Evolutionary conservation across 2,797 vertebrate genomes (phyloP), one percentile per base, ranked within the genome.

Genomic region (Anisognathus igniventris): DNA sequence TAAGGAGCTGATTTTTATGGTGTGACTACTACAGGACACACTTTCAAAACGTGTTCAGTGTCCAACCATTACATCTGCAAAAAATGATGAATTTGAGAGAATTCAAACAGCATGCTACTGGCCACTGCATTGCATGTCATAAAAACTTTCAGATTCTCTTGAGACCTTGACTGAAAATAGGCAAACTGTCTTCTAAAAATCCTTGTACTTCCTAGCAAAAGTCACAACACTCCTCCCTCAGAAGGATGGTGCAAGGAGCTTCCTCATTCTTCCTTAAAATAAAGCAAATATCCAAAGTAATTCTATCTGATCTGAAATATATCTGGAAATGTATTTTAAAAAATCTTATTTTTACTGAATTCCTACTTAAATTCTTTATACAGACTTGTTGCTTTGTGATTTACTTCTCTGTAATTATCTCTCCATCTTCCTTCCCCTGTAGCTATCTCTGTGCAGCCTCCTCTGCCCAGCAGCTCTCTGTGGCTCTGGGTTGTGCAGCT

Each of bases 101-200:
- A 78, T 42, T 79, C 47, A 77, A 72, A 21, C 21, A 33, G 5
- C 0, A 0, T 66, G 19, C 17, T n/a, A n/a, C 12, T 73, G 33
- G 10, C 12, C 57, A 61, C 37, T 78, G 45, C 25, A 60, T 4
- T 31, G 21, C 15, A 33, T 71, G 6, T 2, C 14, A 60, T 64
- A 50, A 92, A 93, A 70, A 8, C 4, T 21, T 78, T 70, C 30
- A 39, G 13, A 18, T 48, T 88, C 21, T 84, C 27, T 66, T 84
- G 44, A 76, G 84, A 67, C 2, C 20, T 45, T 45, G 14, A 33
- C 7, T 45, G 18, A 27, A 39, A 84, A 58, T 10, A 64, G 44
- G 10, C 5, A 76, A 78, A n/a, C 8, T 31, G 4, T 61, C 21
- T 80, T 77, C 35, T 35, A 35, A 66, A 95, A 88, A n/a, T 25